These are phyloP conservation scores for Selene dorsalis DNA, from an alignment of 2,797 vertebrate genomes.

Conservation along the genomic window DNA sequence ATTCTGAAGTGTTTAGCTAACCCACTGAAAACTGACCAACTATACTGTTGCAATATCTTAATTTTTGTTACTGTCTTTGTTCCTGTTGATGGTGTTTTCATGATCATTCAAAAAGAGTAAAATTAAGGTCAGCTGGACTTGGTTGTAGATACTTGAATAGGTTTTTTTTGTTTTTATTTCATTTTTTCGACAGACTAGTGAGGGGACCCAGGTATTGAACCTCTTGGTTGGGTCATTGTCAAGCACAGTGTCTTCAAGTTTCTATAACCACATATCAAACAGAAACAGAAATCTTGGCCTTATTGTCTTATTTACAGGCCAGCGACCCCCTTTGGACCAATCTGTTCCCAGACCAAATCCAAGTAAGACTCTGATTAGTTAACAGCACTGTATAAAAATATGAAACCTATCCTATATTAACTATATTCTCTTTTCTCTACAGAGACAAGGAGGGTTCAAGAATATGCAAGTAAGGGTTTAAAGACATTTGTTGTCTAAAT, in stretches of 20 bases:
- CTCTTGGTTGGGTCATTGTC: too few species aligned
- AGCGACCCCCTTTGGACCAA: slow-evolving; percentile 26
- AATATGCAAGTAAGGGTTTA: slow-evolving; percentile 77
- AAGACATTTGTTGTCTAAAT: not conserved
- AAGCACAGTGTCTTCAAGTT: too few species aligned
- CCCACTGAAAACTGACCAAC: not conserved
- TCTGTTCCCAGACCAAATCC: slow-evolving; percentile 56
- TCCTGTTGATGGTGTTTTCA: not conserved
- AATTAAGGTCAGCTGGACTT: too few species aligned
- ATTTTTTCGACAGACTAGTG: not conserved
- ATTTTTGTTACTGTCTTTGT: too few species aligned
- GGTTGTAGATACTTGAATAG: too few species aligned
- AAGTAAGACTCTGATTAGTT: slow-evolving; percentile 66
- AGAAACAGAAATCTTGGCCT: not conserved
- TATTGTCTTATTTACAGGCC: slow-evolving; percentile 59
- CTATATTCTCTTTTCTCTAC: slow-evolving; percentile 16
- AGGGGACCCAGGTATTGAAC: too few species aligned
- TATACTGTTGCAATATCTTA: not conserved
- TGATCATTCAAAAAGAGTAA: not conserved
- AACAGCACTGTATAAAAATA: not conserved
- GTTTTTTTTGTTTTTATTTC: too few species aligned
- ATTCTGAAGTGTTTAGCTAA: not conserved
- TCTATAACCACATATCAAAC: too few species aligned
- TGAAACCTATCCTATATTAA: not conserved
- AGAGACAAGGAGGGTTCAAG: slow-evolving; percentile 78